phyloP scores from a whole-genome alignment of 2,797 vertebrate species.

The Danio albolineatus region DNA sequence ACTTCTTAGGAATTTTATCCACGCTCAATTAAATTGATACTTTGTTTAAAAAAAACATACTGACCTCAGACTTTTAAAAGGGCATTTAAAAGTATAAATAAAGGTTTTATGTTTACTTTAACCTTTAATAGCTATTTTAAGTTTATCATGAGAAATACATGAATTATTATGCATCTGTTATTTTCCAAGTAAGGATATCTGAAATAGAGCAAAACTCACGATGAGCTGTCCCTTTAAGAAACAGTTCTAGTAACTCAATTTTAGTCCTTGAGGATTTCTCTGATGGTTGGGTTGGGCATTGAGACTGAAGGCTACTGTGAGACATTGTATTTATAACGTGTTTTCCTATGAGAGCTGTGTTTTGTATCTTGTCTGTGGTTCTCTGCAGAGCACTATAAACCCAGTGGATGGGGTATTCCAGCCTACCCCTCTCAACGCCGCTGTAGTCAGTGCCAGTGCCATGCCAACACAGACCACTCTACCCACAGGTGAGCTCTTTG shows the following conservation, averaged over 20 bases:
- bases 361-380: constrained; percentile 61
- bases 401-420: constrained; percentile 97
- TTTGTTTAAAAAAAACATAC: neutral
- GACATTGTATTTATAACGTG: constrained; percentile 2
- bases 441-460: constrained; percentile 87
- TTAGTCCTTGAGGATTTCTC: neutral
- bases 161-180: neutral
- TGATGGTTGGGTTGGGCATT: constrained; percentile 2
- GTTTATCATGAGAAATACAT: neutral
- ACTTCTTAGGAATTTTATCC: too few relatives aligned
- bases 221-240: neutral
- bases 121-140: neutral
- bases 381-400: constrained; percentile 95
- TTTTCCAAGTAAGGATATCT: neutral
- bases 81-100: neutral
- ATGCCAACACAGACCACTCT: constrained; percentile 97
- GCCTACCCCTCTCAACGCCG: constrained; percentile 86
- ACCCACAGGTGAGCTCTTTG: constrained; percentile 85
- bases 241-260: neutral
- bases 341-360: constrained; percentile 39
- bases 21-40: neutral
- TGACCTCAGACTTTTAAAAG: neutral
- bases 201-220: neutral
- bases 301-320: neutral
- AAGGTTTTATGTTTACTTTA: constrained; percentile 12